phyloP scores from a whole-genome alignment of 2,113 vertebrate genomes.

The Corythornis cristatus region DNA sequence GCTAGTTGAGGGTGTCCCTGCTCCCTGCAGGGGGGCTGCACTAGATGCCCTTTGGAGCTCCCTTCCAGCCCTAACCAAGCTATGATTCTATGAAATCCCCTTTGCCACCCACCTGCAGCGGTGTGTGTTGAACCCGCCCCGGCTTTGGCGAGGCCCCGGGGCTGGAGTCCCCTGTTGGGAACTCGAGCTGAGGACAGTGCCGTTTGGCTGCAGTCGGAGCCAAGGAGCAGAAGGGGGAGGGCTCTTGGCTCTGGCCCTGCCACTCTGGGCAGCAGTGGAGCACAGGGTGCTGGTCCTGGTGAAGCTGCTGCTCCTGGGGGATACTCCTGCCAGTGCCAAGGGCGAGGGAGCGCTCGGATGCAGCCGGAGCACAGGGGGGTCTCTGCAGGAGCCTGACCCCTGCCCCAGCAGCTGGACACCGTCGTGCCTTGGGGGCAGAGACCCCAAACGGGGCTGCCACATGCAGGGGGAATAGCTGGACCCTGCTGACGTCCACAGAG shows the following conservation, averaged over 20 bases:
- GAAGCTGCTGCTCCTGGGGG: neutral
- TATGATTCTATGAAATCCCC: neutral
- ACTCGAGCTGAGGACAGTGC: fast-evolving
- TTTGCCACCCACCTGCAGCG: fast-evolving
- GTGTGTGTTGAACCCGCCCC: too few species aligned
- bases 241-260: neutral
- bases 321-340: neutral
- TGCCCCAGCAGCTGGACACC: fast-evolving
- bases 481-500: neutral
- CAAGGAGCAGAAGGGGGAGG: neutral
- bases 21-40: too few species aligned
- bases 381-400: fast-evolving
- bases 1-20: too few species aligned
- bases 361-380: neutral
- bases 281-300: neutral
- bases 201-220: neutral
- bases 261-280: neutral
- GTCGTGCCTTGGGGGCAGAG: fast-evolving
- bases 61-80: too few species aligned
- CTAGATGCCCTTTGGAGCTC: too few species aligned
- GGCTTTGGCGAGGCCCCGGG: too few species aligned
- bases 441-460: fast-evolving
- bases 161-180: neutral
- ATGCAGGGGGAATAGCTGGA: neutral
- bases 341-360: fast-evolving